These are phyloP conservation scores for Narcine bancroftii DNA, from an alignment of 2,113 vertebrate genomes.

Conservation along the genomic window DNA sequence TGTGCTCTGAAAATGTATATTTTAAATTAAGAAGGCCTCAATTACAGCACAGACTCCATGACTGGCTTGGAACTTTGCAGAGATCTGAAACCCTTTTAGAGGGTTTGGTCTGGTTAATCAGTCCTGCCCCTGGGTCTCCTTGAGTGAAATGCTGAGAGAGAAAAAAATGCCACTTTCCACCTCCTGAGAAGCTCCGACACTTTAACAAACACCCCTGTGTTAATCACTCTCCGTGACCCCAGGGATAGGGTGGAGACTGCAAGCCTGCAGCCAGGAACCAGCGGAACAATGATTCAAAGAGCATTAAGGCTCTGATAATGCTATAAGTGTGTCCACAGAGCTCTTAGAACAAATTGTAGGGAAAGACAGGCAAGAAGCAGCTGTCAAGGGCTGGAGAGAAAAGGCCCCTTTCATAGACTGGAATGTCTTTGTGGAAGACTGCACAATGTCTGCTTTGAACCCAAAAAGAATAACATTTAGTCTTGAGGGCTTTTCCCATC, in stretches of 20 bases:
- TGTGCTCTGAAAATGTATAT: neutral
- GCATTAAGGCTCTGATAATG: conserved; percentile 55
- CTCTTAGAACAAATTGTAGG: conserved; percentile 35
- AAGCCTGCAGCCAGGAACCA: conserved; percentile 40
- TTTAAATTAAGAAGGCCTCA: neutral
- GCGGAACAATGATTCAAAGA: conserved; percentile 54
- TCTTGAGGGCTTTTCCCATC: conserved; percentile 64
- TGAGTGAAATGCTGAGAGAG: conserved; percentile 29
- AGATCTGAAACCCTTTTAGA: neutral
- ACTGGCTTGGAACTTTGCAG: neutral
- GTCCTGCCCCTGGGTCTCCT: neutral
- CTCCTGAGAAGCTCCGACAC: neutral
- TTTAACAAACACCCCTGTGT: conserved; percentile 20
- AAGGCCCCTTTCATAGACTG: conserved; percentile 65
- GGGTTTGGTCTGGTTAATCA: neutral
- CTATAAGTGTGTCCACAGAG: conserved; percentile 45
- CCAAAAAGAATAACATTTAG: conserved; percentile 69
- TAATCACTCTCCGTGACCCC: neutral
- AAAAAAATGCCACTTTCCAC: neutral
- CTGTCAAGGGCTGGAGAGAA: conserved; percentile 54
- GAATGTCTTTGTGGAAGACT: conserved; percentile 66
- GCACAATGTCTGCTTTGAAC: conserved; percentile 71
- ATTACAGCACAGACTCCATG: neutral
- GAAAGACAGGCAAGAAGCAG: conserved; percentile 59
- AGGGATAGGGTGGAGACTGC: conserved; percentile 44